Percentiles rank a stretch among this genome's conserved stretches.
phyloP scores from a whole-genome alignment of 2,888 invertebrate species.

The Drosophila kuntzei region DNA sequence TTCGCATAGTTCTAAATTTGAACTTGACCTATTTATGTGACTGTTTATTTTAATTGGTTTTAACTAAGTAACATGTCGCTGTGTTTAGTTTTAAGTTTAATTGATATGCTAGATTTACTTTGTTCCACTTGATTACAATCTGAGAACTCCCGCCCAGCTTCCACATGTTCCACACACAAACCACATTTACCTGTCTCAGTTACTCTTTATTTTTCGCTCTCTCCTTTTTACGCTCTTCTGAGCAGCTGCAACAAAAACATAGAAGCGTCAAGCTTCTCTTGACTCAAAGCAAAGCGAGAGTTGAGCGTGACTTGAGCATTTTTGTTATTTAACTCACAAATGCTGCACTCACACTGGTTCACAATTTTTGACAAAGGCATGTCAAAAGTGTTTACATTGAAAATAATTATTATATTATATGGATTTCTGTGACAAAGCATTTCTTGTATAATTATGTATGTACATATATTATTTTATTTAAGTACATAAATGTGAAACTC shows the following conservation, averaged over 20 bases:
- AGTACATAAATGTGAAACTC: too few relatives aligned
- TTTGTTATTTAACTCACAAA: background rate
- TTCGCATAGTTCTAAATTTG: conserved; percentile 15
- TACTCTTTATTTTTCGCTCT: background rate
- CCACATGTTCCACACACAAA: conserved; percentile 29
- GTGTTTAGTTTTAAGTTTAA: conserved; percentile 3
- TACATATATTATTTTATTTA: too few relatives aligned
- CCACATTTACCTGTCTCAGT: conserved; percentile 40
- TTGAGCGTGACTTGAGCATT: background rate
- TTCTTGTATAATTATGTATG: too few relatives aligned
- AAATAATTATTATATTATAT: too few relatives aligned
- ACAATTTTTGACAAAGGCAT: background rate
- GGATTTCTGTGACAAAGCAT: background rate
- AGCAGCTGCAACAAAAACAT: background rate
- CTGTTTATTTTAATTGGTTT: conserved; percentile 35
- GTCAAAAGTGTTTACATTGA: background rate
- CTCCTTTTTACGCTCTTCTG: background rate
- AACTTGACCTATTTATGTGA: conserved; percentile 40
- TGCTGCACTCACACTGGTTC: background rate
- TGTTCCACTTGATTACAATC: conserved; percentile 52
- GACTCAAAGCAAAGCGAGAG: background rate
- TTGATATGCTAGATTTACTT: conserved; percentile 17
- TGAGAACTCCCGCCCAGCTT: conserved; percentile 43
- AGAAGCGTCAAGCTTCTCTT: background rate
- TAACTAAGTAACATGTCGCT: conserved; percentile 10